phyloP scores from a whole-genome alignment of 2,888 invertebrate species.

The Zygaena filipendulae region DNA sequence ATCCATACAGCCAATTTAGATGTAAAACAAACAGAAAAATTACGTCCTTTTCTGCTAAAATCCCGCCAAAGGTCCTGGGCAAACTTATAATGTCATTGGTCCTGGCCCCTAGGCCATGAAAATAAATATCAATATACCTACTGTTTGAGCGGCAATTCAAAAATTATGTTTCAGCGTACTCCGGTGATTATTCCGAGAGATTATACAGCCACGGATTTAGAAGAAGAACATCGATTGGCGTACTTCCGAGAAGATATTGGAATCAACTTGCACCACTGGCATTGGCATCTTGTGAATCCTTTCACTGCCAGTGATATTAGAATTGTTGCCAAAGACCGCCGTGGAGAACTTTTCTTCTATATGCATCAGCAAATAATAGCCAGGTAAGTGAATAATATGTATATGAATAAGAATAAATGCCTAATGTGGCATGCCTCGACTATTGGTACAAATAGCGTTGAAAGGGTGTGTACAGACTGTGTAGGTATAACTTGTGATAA shows the following conservation, averaged over 20 bases:
- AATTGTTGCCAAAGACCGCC: conserved; percentile 79
- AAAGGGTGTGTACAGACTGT: neutral
- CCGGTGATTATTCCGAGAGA: conserved; percentile 80
- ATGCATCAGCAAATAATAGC: conserved; percentile 74
- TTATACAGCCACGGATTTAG: conserved; percentile 82
- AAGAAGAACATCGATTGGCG: conserved; percentile 82
- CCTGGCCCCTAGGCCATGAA: no score
- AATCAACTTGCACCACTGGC: conserved; percentile 84
- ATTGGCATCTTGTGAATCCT: conserved; percentile 86
- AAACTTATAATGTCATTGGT: no score
- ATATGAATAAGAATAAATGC: neutral
- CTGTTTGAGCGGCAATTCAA: no score
- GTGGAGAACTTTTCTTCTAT: conserved; percentile 84
- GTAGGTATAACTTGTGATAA: neutral
- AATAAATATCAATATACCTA: no score
- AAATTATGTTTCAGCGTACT: conserved; percentile 45
- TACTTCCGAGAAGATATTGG: conserved; percentile 88
- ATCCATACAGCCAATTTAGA: no score
- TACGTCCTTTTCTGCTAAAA: no score
- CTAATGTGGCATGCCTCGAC: no score
- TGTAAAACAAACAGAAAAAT: no score
- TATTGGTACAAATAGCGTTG: no score
- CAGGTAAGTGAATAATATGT: conserved; percentile 26
- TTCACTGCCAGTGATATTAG: conserved; percentile 60
- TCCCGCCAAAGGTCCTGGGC: no score